Evolutionary conservation across 2,888 invertebrate species (phyloP).

Genomic region (Polyommatus icarus): DNA sequence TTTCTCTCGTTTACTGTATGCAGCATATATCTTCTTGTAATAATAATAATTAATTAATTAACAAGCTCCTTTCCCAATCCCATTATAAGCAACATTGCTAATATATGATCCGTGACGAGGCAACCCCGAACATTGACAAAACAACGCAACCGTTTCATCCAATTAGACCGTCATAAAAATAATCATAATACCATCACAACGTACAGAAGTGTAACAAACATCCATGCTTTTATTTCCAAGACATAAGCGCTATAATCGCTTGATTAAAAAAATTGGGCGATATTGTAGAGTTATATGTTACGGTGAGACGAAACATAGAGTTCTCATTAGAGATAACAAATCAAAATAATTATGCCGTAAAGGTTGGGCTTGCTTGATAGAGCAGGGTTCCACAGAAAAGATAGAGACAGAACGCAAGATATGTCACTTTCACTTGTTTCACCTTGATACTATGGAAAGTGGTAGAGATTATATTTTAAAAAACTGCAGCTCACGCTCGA

Average conservation of each 20-base stretch:
- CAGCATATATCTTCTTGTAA: too few relatives aligned
- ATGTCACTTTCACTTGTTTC: not conserved
- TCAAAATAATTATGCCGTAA: constrained; percentile 77
- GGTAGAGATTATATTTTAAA: too few relatives aligned
- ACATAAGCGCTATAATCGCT: constrained; percentile 42
- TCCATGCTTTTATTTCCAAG: constrained; percentile 18
- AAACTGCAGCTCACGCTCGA: too few relatives aligned
- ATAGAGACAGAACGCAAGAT: not conserved
- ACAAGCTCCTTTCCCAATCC: not conserved
- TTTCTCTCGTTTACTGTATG: too few relatives aligned
- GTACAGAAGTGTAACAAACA: constrained; percentile 31
- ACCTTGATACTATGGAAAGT: too few relatives aligned
- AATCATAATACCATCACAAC: constrained; percentile 54
- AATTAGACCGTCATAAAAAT: constrained; percentile 63
- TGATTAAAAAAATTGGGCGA: constrained; percentile 29
- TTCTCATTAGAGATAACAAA: constrained; percentile 74
- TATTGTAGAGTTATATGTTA: constrained; percentile 43
- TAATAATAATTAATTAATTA: not conserved
- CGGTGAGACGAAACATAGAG: constrained; percentile 59
- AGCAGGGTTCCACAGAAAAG: not conserved
- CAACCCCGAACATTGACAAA: constrained; percentile 47
- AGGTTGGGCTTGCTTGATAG: constrained; percentile 45
- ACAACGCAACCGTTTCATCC: constrained; percentile 64
- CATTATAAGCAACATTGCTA: constrained; percentile 2
- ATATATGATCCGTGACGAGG: constrained; percentile 21